Evolutionary conservation across 2,888 invertebrate genomes (phyloP).

Genomic region (Phaonia tiefii): DNA sequence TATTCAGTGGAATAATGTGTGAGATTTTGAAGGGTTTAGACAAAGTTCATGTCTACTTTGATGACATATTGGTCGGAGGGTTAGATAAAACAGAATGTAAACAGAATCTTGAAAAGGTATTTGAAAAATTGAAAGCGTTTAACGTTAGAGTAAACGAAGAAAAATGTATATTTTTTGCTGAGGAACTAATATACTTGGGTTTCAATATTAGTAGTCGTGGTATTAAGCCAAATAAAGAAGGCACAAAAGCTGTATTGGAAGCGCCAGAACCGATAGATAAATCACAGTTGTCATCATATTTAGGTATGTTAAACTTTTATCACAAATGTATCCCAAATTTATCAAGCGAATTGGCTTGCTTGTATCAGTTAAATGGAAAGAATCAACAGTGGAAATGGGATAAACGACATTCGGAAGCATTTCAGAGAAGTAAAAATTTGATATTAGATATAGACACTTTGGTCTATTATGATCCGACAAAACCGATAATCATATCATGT

Average conservation of each 20-base stretch:
- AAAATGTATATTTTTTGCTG: conserved; percentile 34
- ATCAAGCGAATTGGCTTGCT: conserved; percentile 36
- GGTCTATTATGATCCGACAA: conserved; percentile 50
- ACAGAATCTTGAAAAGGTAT: not conserved
- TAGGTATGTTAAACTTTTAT: conserved; percentile 43
- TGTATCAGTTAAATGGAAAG: conserved; percentile 48
- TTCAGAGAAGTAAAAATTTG: conserved; percentile 23
- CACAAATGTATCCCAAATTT: conserved; percentile 46
- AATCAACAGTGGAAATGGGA: conserved; percentile 51
- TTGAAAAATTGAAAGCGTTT: conserved; percentile 6
- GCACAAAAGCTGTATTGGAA: conserved; percentile 26
- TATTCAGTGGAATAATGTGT: conserved; percentile 21
- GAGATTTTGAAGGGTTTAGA: conserved; percentile 36
- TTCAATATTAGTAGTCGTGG: conserved; percentile 12
- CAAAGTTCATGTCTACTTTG: conserved; percentile 45
- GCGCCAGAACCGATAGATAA: conserved; percentile 33
- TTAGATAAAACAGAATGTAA: conserved; percentile 25
- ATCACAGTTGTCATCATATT: conserved; percentile 40
- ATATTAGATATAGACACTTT: conserved; percentile 30
- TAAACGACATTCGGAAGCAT: conserved; percentile 18
- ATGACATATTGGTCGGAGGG: conserved; percentile 44
- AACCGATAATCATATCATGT: conserved; percentile 49
- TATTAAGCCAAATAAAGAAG: conserved; percentile 5
- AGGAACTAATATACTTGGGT: conserved; percentile 26
- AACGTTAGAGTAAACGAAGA: conserved; percentile 12